Base-by-base conservation (phyloP, 2,888 invertebrate species). In the Gryllus longicercus region DNA sequence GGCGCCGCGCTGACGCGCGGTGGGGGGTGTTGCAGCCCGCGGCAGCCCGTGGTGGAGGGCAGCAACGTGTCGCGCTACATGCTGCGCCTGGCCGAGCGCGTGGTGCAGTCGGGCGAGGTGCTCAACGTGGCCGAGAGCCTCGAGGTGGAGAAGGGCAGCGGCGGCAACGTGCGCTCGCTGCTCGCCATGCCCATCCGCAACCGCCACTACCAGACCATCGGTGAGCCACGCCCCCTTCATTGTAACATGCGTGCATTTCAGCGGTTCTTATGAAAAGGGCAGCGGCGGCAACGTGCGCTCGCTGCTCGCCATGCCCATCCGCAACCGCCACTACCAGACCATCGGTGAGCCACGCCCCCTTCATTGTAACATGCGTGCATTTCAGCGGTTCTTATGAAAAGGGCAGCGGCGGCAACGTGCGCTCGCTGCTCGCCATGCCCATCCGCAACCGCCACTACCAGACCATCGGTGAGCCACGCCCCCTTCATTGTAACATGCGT, bases 131-230 rank as follows among this genome's bases (percentile, higher is more conserved):
- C 87, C 0, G 89, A 89, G 81, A 86, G 87, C 75, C 84, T 87
- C 5, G 86, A 87, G 80, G 85, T 86, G 77, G 87, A 87, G 81
- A 86, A 86, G 80, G 85, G 86, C 2, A 84, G 85, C 51, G 86
- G 87, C 5, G 86, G 86, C 75, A 87, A 87, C 83, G 86, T 88
- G 8, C 85, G 86, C 76, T 88, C 87, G 18, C 84, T 89, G 8
- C 84, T 89, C 50, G 89, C 89, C 50, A 89, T 89, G 86, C 89
- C 89, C 18, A 88, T 89, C 75, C 84, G 89, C 51, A 88, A 89
- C 84, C 84, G 87, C 81, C 85, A 87, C 80, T 86, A 86, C 76
- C 87, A 88, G 84, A 88, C 87, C 25, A 89, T 89, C 79, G 89
- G 89, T 88, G 84, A 85, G 85, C 83, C 82, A 38, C 38, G 38